phyloP scores from a whole-genome alignment of 2,888 invertebrate genomes.

The Polymixis flavicincta region DNA sequence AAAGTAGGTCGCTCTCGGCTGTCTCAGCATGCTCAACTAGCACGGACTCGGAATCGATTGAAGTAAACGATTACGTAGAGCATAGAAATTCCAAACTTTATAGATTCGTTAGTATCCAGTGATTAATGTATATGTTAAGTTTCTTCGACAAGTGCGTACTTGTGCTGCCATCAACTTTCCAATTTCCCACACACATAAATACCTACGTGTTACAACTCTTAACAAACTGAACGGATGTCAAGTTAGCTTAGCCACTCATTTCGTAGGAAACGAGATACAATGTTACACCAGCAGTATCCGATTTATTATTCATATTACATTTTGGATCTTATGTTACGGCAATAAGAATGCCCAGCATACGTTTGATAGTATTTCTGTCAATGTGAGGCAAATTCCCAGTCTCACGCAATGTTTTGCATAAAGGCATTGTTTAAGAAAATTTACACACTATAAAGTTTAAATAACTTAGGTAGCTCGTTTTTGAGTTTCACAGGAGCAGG shows the following conservation, averaged over 20 bases:
- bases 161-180: constrained; percentile 72
- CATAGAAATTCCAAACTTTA: constrained; percentile 32
- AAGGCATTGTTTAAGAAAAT: constrained; percentile 76
- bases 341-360: constrained; percentile 43
- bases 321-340: constrained; percentile 56
- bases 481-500: constrained; percentile 52
- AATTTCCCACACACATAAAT: constrained; percentile 73
- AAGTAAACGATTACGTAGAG: constrained; percentile 9
- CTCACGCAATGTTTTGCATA: constrained; percentile 79
- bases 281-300: constrained; percentile 37
- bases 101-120: constrained; percentile 35
- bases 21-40: constrained; percentile 7
- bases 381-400: constrained; percentile 74
- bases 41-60: constrained; percentile 15
- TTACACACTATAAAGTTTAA: constrained; percentile 65
- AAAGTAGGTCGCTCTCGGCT: constrained; percentile 22
- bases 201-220: constrained; percentile 56
- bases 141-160: constrained; percentile 52
- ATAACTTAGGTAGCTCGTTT: constrained; percentile 47
- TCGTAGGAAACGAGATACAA: constrained; percentile 55
- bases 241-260: constrained; percentile 53
- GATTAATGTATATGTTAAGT: constrained; percentile 58
- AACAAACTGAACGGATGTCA: constrained; percentile 67
- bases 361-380: constrained; percentile 46
- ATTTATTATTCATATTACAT: constrained; percentile 36